A percentile compares a stretch with the other conserved stretches of the same genome.
phyloP scores from a whole-genome alignment of 2,113 vertebrate genomes.

The Taurulus bubalis region DNA sequence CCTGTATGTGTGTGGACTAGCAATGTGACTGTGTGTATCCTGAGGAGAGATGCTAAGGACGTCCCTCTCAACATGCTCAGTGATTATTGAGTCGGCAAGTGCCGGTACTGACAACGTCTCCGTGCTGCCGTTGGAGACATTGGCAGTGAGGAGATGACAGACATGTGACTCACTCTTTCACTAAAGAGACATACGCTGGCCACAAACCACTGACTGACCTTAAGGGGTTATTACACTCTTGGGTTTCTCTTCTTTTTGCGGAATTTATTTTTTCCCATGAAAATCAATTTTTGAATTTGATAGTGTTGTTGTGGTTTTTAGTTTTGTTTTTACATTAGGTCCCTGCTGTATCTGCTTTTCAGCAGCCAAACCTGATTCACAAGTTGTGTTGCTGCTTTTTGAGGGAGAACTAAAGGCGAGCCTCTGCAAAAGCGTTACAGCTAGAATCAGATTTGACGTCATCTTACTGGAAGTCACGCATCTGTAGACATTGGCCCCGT shows the following conservation, averaged over 20 bases:
- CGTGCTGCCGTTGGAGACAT: slow-evolving; percentile 15
- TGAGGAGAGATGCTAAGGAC: slow-evolving; percentile 15
- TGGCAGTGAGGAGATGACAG: slow-evolving; percentile 30
- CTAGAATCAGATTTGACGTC: not conserved
- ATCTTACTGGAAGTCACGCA: not conserved
- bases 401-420: not conserved
- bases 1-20: slow-evolving; percentile 38
- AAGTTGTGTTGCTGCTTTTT: not conserved
- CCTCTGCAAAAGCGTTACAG: not conserved
- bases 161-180: slow-evolving; percentile 56
- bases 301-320: not conserved
- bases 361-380: slow-evolving; percentile 19
- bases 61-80: slow-evolving; percentile 37
- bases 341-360: not conserved
- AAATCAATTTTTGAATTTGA: not conserved
- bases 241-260: slow-evolving; percentile 3
- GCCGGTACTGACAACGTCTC: slow-evolving; percentile 40
- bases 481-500: not conserved
- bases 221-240: slow-evolving; percentile 17
- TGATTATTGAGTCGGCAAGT: slow-evolving; percentile 46
- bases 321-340: slow-evolving; percentile 18
- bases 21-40: slow-evolving; percentile 34
- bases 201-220: slow-evolving; percentile 29
- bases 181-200: slow-evolving; percentile 12
- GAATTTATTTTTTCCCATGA: slow-evolving; percentile 16